These are phyloP conservation scores for Gymnoscelis rufifasciata DNA, from an alignment of 2,888 invertebrate species.

Conservation along the genomic window DNA sequence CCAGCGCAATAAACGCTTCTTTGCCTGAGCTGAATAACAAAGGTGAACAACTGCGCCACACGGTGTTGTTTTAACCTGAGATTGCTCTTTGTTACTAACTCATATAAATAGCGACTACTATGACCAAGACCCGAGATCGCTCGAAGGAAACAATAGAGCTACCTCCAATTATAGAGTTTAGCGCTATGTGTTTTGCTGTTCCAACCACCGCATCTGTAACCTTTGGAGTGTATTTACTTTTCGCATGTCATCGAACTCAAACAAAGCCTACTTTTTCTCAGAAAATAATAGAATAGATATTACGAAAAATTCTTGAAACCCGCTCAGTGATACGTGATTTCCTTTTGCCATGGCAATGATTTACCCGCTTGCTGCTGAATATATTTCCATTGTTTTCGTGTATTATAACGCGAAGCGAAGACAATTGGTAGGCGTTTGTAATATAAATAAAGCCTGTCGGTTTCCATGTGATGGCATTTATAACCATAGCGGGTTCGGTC, in stretches of 20 bases:
- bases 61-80: slow-evolving; percentile 4
- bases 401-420: slow-evolving; percentile 59
- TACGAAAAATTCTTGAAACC: slow-evolving; percentile 54
- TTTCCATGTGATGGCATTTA: slow-evolving; percentile 70
- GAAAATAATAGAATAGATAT: slow-evolving; percentile 43
- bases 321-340: slow-evolving; percentile 57
- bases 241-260: slow-evolving; percentile 34
- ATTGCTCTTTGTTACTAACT: not conserved
- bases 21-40: slow-evolving; percentile 29
- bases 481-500: slow-evolving; percentile 68
- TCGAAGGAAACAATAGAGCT: not conserved
- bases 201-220: slow-evolving; percentile 1
- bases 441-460: slow-evolving; percentile 58
- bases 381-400: slow-evolving; percentile 64
- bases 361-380: slow-evolving; percentile 47
- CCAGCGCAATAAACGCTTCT: slow-evolving; percentile 52
- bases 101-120: not conserved
- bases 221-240: slow-evolving; percentile 12
- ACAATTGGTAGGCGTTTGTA: slow-evolving; percentile 65
- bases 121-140: not conserved
- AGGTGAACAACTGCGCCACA: slow-evolving; percentile 34
- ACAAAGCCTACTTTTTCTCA: slow-evolving; percentile 30
- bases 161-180: not conserved
- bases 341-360: slow-evolving; percentile 57
- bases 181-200: not conserved